phyloP scores from a whole-genome alignment of 2,113 vertebrate genomes.

The Cercocebus atys region DNA sequence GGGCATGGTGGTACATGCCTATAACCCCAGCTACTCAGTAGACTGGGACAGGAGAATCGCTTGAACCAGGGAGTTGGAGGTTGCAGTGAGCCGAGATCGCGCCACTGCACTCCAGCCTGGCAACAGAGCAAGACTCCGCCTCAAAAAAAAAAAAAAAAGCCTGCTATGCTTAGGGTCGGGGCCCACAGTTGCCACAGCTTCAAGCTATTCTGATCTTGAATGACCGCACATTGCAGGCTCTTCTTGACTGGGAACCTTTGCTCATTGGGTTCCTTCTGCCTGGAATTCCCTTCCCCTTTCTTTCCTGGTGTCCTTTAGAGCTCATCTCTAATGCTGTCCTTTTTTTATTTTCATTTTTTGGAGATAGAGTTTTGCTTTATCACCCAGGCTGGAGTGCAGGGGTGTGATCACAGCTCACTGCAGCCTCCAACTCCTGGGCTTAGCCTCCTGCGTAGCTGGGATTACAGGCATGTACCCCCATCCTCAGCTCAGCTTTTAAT shows the following conservation, averaged over 20 bases:
- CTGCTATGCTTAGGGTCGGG: rapidly evolving
- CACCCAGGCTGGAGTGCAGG: neutral
- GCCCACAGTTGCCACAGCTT: rapidly evolving
- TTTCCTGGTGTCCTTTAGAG: too few relatives aligned
- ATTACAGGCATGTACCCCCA: neutral
- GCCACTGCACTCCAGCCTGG: too few relatives aligned
- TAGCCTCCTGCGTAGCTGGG: too few relatives aligned
- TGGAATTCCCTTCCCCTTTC: neutral
- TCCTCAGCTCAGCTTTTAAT: neutral
- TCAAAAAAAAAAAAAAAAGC: neutral
- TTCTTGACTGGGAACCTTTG: neutral
- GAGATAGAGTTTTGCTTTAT: neutral
- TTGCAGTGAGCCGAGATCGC: too few relatives aligned
- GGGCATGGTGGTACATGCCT: too few relatives aligned
- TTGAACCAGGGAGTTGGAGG: too few relatives aligned
- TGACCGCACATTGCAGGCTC: rapidly evolving
- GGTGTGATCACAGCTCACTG: neutral
- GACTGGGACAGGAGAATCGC: too few relatives aligned
- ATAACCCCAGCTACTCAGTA: too few relatives aligned
- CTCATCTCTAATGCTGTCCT: neutral
- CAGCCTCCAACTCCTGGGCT: neutral
- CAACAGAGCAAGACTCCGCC: too few relatives aligned
- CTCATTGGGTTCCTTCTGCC: neutral
- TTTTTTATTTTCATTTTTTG: neutral
- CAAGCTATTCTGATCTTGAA: neutral